These are phyloP conservation scores for Psilopsiagon aurifrons DNA, from an alignment of 2,113 vertebrate genomes.

Conservation along the genomic window DNA sequence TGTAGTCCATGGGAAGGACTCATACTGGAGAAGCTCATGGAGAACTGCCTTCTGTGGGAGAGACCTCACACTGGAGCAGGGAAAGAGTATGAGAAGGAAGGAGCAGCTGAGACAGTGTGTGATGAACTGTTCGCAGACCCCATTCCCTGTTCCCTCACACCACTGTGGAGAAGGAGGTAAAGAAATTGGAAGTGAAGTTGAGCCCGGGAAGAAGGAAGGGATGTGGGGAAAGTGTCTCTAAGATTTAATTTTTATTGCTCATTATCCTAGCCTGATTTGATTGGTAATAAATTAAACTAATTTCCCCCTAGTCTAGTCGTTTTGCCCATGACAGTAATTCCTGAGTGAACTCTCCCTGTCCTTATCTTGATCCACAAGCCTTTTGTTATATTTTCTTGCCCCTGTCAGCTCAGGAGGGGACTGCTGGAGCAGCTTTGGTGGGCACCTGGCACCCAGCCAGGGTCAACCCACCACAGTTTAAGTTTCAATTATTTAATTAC, in stretches of 20 bases:
- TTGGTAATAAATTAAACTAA: neutral
- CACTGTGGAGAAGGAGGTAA: neutral
- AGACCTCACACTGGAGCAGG: neutral
- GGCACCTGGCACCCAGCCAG: neutral
- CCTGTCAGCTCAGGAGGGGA: neutral
- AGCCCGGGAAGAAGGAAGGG: neutral
- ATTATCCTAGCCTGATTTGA: neutral
- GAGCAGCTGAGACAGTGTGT: neutral
- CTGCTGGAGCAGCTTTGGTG: neutral
- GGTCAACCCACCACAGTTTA: constrained; percentile 29
- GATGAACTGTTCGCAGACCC: neutral
- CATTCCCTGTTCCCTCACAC: neutral
- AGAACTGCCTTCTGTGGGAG: neutral
- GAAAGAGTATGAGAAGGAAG: neutral
- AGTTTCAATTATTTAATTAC: constrained; percentile 82
- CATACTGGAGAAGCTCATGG: neutral
- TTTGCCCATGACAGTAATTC: neutral
- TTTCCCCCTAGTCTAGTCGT: neutral
- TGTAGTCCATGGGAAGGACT: neutral
- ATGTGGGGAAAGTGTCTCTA: neutral
- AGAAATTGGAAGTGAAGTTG: neutral
- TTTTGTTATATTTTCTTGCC: neutral
- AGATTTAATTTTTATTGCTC: neutral
- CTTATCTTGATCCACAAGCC: neutral
- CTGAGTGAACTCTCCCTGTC: neutral